Conservation (phyloP, 1,140 invertebrate genomes). For the Sarcophaga bullata region DNA sequence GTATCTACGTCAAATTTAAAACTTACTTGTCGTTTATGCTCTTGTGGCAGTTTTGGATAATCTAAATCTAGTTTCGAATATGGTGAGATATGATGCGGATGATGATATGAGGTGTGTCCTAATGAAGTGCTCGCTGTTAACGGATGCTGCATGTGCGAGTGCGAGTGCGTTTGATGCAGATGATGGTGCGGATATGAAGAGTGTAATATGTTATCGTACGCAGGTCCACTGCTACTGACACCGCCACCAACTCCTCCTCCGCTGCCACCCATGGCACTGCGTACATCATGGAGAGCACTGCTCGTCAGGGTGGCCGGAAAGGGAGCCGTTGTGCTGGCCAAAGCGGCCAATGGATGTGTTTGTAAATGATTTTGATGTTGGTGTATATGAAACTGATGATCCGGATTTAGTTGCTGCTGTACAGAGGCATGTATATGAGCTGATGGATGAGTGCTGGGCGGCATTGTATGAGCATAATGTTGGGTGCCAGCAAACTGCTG, state of each 20-base stretch:
- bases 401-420: conserved; percentile 63
- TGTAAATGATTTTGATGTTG: conserved; percentile 63
- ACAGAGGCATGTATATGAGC: conserved; percentile 62
- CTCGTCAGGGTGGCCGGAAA: conserved; percentile 60
- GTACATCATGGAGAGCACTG: conserved; percentile 56
- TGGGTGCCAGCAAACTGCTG: conserved; percentile 62
- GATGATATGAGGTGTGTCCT: conserved; percentile 50
- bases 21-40: conserved; percentile 67
- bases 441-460: conserved; percentile 52
- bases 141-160: conserved; percentile 43
- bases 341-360: conserved; percentile 59
- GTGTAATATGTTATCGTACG: conserved; percentile 49
- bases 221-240: conserved; percentile 41
- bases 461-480: conserved; percentile 52
- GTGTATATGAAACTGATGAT: conserved; percentile 64
- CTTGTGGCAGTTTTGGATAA: conserved; percentile 65
- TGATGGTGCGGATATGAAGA: conserved; percentile 52
- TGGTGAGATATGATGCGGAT: conserved; percentile 62
- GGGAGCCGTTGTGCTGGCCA: conserved; percentile 58
- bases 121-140: conserved; percentile 49
- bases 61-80: conserved; percentile 67
- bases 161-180: conserved; percentile 45
- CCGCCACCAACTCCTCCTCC: conserved; percentile 27
- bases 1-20: conserved; percentile 67
- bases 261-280: conserved; percentile 47